A percentile compares a stretch with the other conserved stretches of the same genome.
These are phyloP conservation scores for Machimus rusticus DNA, from an alignment of 2,888 invertebrate genomes.

Conservation along the genomic window DNA sequence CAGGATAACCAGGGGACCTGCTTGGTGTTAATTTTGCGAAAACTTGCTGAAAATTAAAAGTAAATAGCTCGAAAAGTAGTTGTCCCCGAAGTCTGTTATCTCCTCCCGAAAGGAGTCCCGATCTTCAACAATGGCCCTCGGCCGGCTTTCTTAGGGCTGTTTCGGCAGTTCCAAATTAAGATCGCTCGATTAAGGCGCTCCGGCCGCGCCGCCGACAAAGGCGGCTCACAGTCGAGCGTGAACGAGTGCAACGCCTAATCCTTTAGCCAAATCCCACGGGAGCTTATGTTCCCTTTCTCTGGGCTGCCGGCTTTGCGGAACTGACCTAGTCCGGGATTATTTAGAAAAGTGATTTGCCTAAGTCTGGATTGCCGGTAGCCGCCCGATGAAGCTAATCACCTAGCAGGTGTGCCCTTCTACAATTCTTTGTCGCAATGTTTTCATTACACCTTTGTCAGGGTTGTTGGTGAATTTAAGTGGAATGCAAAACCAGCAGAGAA, in stretches of 20 bases:
- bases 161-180: conserved; percentile 31
- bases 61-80: conserved; percentile 22
- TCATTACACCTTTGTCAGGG: not conserved
- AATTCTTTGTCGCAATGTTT: not conserved
- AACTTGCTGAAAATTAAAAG: conserved; percentile 37
- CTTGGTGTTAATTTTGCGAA: conserved; percentile 29
- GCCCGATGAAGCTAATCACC: not conserved
- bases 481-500: not conserved
- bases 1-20: not conserved
- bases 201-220: conserved; percentile 9
- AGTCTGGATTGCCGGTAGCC: not conserved
- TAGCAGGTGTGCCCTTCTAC: not conserved
- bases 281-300: not conserved
- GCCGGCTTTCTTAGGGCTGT: conserved; percentile 19
- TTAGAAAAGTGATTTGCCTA: conserved; percentile 25
- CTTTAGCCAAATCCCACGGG: conserved; percentile 39
- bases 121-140: not conserved
- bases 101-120: not conserved
- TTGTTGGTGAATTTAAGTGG: not conserved
- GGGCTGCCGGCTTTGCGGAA: not conserved
- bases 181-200: conserved; percentile 33
- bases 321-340: not conserved
- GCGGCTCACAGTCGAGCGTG: conserved; percentile 23
- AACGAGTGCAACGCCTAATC: conserved; percentile 44
- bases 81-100: not conserved